Base-by-base conservation (phyloP, 2,888 invertebrate species). In the Campopleginae sp. region DNA sequence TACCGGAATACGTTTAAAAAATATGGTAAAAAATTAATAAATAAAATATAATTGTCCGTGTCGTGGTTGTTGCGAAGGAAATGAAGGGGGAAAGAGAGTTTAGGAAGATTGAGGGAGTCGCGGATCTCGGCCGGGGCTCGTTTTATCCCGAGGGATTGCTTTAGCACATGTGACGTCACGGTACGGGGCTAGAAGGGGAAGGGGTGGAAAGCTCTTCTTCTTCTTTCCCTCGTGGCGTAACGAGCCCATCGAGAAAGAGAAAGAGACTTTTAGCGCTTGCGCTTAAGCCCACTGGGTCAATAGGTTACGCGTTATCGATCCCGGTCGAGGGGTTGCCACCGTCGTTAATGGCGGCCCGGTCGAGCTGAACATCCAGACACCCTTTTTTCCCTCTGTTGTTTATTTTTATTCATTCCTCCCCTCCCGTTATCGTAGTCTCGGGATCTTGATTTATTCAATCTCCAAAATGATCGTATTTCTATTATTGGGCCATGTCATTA, bases 221-320 rank as follows among this genome's bases (percentile, higher is more conserved):
- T 23, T 19, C 19, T 51, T 23, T n/a, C 19, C n/a, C 71, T 31
- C 51, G 71, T 44, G 17, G 17, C 81, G 76, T 85, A 81, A 85
- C 82, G 85, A 78, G 80, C 82, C 78, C 85, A 78, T 85, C 78
- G 70, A 68, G 58, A 42, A 61, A 54, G 79, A 27, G 58, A 72
- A 38, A 74, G 33, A 76, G 76, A 33, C 31, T 68, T 54, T 33
- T 42, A 76, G 86, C 88, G 89, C 90, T 84, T 79, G 90, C 90
- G 91, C 89, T 42, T 31, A 51, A 65, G 58, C 71, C 80, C 90
- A 93, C 91, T 93, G 91, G 93, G 93, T 93, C 92, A 93, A 93
- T 93, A 90, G 93, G 93, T 93, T 93, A 93, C 91, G 77, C 66
- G 90, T 89, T 93, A 93, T 93, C 93, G 93, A 93, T 93, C 90